Conservation (phyloP, 2,888 invertebrate species). For the Amaurobius ferox region DNA sequence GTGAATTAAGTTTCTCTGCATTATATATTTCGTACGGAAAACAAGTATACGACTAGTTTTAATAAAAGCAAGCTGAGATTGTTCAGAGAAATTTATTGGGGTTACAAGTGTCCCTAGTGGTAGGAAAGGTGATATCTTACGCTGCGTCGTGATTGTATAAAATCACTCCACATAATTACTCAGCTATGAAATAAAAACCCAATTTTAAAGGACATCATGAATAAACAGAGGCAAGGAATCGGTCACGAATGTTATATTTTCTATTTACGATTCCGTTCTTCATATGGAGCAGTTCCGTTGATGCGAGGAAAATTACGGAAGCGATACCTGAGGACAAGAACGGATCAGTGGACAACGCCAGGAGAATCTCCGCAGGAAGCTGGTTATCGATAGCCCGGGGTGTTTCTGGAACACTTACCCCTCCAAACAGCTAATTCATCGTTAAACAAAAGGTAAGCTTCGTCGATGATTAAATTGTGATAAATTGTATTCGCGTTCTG, state of each 20-base stretch:
- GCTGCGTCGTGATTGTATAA: background rate
- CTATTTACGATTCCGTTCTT: background rate
- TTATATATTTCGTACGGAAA: too few relatives aligned
- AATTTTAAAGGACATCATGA: background rate
- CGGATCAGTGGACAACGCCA: slow-evolving; percentile 4
- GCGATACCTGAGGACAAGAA: background rate
- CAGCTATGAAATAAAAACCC: background rate
- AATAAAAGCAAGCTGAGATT: too few relatives aligned
- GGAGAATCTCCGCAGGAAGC: background rate
- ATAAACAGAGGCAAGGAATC: background rate
- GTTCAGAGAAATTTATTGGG: too few relatives aligned
- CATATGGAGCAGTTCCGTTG: background rate
- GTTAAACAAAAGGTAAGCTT: background rate
- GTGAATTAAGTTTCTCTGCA: too few relatives aligned
- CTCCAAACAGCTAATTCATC: background rate
- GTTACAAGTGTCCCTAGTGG: too few relatives aligned
- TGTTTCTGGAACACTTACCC: background rate
- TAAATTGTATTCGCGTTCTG: background rate
- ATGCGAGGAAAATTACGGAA: background rate
- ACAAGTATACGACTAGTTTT: too few relatives aligned
- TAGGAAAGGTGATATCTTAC: background rate
- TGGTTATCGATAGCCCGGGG: background rate
- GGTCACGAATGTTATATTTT: background rate
- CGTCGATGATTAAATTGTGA: background rate
- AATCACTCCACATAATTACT: background rate